These are phyloP conservation scores for Brachionus manjavacas DNA, from an alignment of 1,140 invertebrate genomes.

Conservation along the genomic window DNA sequence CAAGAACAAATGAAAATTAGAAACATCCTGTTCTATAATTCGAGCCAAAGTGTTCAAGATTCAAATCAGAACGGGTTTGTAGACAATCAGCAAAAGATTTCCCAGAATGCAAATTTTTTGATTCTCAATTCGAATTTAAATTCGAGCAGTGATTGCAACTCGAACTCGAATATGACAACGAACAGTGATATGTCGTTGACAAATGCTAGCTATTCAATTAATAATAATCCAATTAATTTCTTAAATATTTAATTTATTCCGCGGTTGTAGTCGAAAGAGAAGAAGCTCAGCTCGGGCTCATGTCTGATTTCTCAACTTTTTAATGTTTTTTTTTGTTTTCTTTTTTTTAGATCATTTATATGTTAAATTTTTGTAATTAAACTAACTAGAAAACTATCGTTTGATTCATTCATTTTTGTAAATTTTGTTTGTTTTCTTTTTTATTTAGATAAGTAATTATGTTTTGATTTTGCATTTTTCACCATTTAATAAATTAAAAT, in stretches of 20 bases:
- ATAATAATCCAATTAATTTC: neutral
- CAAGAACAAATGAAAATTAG: conserved; percentile 28
- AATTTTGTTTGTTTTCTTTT: neutral
- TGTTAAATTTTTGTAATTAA: neutral
- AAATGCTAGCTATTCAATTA: neutral
- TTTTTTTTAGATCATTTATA: neutral
- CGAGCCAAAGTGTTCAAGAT: neutral
- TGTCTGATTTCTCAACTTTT: neutral
- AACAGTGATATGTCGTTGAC: neutral
- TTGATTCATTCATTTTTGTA: neutral
- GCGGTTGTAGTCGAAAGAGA: neutral
- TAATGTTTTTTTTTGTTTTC: neutral
- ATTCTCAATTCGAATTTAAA: neutral
- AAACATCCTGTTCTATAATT: neutral
- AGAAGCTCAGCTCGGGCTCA: neutral
- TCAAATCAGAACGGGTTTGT: neutral
- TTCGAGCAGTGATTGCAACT: conserved; percentile 17
- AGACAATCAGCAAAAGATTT: neutral
- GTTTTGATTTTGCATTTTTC: neutral
- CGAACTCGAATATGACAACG: conserved; percentile 25
- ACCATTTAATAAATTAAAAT: neutral
- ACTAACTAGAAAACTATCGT: no score
- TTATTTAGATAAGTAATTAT: neutral
- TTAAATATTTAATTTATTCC: conserved; percentile 1
- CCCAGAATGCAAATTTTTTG: neutral